Conservation (phyloP, 2,113 vertebrate species). For the Opisthocomus hoazin region DNA sequence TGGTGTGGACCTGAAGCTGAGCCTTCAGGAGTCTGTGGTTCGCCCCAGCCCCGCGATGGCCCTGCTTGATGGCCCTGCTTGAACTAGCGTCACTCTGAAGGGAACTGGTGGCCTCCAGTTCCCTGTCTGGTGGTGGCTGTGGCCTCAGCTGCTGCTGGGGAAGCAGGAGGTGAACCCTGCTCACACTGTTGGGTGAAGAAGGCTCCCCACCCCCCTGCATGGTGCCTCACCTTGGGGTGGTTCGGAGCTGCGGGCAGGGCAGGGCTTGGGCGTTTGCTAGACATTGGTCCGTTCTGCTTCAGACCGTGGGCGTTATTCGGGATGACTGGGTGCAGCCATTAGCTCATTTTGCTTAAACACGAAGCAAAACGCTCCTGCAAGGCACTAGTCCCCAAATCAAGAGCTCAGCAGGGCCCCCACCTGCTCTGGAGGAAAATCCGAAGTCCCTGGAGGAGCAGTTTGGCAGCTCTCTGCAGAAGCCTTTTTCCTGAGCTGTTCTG, state of each 20-base stretch:
- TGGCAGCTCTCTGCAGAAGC: not conserved
- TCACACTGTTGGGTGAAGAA: fast-evolving
- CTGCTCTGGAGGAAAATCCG: not conserved
- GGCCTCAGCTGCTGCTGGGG: not conserved
- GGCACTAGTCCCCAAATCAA: not conserved
- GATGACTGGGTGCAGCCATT: not conserved
- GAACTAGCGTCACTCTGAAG: not conserved
- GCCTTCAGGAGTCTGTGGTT: not conserved
- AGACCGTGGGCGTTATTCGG: not conserved
- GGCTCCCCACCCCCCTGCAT: too few species aligned
- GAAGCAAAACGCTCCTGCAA: not conserved
- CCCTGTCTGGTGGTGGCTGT: not conserved
- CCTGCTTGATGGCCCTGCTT: not conserved
- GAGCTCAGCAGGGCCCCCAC: not conserved
- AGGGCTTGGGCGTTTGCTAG: too few species aligned
- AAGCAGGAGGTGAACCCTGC: not conserved
- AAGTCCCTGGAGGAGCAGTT: not conserved
- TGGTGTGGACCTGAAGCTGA: too few species aligned
- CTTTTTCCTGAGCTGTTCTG: not conserved
- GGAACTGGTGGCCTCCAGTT: not conserved
- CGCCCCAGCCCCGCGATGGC: not conserved
- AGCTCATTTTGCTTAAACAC: not conserved
- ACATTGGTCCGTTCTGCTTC: not conserved
- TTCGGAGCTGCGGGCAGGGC: too few species aligned
- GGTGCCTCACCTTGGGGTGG: not conserved